Evolutionary conservation across 2,797 vertebrate genomes (phyloP).

Genomic region (Microctenopoma steveboyesi): DNA sequence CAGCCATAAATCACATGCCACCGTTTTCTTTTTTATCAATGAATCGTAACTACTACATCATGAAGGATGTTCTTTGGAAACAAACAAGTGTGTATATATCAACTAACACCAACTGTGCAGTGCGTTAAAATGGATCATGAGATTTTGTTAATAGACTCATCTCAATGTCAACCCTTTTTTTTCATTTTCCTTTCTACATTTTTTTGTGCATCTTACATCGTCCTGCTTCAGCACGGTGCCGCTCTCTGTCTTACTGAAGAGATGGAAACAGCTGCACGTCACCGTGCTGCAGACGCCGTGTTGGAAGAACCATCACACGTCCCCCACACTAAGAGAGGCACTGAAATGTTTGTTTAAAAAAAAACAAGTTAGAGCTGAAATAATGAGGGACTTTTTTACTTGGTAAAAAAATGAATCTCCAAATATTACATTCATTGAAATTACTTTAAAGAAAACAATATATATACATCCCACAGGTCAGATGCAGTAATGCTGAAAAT

Average conservation of each 20-base stretch:
- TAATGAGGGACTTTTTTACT: no score
- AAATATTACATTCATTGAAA: no score
- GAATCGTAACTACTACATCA: constrained; percentile 52
- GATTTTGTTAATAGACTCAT: constrained; percentile 61
- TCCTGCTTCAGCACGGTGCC: constrained; percentile 61
- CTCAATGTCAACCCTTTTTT: constrained; percentile 27
- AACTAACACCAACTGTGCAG: constrained; percentile 54
- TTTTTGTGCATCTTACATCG: constrained; percentile 24
- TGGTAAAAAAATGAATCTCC: no score
- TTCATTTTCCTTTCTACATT: constrained; percentile 46
- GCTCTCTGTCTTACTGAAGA: constrained; percentile 49
- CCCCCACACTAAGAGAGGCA: not conserved
- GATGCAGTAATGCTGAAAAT: no score
- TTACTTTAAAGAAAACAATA: no score
- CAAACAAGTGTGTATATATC: constrained; percentile 58
- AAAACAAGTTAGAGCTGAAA: no score
- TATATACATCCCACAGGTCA: no score
- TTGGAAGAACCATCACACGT: constrained; percentile 32
- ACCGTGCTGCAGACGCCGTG: constrained; percentile 20
- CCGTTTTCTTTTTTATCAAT: constrained; percentile 23
- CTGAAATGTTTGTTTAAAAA: no score
- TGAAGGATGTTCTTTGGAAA: constrained; percentile 33
- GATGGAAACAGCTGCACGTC: constrained; percentile 8
- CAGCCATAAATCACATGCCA: constrained; percentile 47
- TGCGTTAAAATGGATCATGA: constrained; percentile 48